These are phyloP conservation scores for Lycopodina hypogea DNA, from an alignment of 37 sponge, comb jelly and placozoan species.

Conservation along the genomic window DNA sequence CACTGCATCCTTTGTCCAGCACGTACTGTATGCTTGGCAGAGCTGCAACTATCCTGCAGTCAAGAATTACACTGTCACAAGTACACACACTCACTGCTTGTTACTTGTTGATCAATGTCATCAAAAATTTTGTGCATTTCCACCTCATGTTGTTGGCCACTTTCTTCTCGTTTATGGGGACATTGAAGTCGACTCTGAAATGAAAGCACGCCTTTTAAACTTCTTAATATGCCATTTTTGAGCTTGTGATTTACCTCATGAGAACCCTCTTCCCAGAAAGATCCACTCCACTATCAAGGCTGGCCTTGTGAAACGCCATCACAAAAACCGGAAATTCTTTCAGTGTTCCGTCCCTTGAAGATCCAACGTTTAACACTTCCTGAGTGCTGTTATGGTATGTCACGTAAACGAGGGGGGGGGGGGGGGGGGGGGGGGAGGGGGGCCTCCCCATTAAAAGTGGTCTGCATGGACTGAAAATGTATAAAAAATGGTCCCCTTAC, in stretches of 20 bases:
- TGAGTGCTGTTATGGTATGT: too few relatives aligned
- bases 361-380: too few relatives aligned
- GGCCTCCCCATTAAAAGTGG: too few relatives aligned
- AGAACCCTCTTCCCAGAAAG: slow-evolving; percentile 76
- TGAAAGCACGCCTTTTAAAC: neutral
- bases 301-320: slow-evolving; percentile 74
- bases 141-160: slow-evolving; percentile 86
- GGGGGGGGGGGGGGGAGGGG: too few relatives aligned
- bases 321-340: too few relatives aligned
- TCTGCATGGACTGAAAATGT: too few relatives aligned
- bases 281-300: slow-evolving; percentile 53
- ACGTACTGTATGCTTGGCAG: slow-evolving; percentile 89
- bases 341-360: too few relatives aligned
- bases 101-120: neutral
- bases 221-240: too few relatives aligned
- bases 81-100: neutral
- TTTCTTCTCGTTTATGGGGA: slow-evolving; percentile 84
- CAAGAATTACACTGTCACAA: neutral
- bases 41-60: slow-evolving; percentile 87
- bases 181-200: slow-evolving; percentile 92
- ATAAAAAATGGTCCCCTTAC: too few relatives aligned
- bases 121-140: too few relatives aligned
- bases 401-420: too few relatives aligned
- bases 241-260: slow-evolving; percentile 58
- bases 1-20: slow-evolving; percentile 71